These are phyloP conservation scores for Artibeus jamaicensis DNA, from an alignment of 2,797 vertebrate species.

Conservation along the genomic window DNA sequence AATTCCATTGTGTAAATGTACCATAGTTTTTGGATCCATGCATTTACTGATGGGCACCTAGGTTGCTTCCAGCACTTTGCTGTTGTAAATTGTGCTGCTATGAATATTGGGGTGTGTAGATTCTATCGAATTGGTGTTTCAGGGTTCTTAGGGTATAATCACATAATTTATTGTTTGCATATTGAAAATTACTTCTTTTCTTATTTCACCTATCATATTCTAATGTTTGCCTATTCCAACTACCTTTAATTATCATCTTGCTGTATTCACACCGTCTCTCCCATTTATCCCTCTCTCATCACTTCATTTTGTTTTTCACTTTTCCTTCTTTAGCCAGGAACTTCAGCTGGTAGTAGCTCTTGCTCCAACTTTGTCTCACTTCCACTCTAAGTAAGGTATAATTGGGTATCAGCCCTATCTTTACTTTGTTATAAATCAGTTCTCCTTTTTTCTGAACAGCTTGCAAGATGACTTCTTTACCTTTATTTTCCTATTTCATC, in stretches of 20 bases:
- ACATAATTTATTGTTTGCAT: background rate
- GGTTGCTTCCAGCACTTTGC: no score
- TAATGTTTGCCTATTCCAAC: background rate
- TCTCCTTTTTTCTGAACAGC: background rate
- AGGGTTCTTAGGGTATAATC: no score
- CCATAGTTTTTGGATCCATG: no score
- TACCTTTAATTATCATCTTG: background rate
- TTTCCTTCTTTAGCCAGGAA: background rate
- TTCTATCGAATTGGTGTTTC: no score
- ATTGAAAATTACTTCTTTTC: background rate
- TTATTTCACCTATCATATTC: slow-evolving; percentile 12
- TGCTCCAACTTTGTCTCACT: background rate
- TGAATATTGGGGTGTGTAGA: no score
- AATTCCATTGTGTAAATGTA: no score
- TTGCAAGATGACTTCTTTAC: background rate
- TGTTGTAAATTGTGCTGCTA: no score
- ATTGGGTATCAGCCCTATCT: background rate
- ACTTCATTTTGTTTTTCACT: background rate
- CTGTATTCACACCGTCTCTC: background rate
- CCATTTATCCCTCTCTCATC: background rate
- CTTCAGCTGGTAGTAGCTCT: slow-evolving; percentile 1
- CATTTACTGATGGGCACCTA: no score
- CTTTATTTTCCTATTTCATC: slow-evolving; percentile 28
- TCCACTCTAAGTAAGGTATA: background rate
- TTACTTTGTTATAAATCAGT: slow-evolving; percentile 7